phyloP scores from a whole-genome alignment of 2,888 invertebrate species.

The Oscheius sp. region DNA sequence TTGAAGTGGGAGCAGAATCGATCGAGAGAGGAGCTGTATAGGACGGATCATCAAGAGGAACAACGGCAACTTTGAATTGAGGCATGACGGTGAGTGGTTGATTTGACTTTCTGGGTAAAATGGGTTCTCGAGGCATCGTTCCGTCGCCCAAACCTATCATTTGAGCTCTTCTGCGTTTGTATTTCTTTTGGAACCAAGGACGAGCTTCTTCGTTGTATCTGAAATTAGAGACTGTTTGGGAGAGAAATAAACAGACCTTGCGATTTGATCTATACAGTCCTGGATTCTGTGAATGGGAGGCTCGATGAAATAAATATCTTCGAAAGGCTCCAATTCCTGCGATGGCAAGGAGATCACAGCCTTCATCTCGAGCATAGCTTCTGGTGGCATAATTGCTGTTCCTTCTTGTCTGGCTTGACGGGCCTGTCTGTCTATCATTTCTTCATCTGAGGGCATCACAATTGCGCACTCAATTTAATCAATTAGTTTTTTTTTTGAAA shows the following conservation, averaged over 20 bases:
- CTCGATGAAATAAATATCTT: conserved; percentile 65
- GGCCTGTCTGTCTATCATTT: conserved; percentile 83
- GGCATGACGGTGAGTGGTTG: too few species aligned
- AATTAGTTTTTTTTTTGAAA: neutral
- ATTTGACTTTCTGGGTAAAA: neutral
- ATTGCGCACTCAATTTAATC: conserved; percentile 91
- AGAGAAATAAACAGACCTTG: neutral
- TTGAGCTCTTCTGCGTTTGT: conserved; percentile 16
- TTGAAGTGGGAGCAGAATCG: too few species aligned
- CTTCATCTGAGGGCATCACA: conserved; percentile 88
- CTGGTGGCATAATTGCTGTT: conserved; percentile 90
- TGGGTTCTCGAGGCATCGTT: neutral
- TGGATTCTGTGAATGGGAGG: conserved; percentile 43
- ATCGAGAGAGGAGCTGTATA: too few species aligned
- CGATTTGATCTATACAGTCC: conserved; percentile 23
- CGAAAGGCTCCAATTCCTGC: conserved; percentile 62
- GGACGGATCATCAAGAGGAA: too few species aligned
- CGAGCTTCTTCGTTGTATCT: conserved; percentile 30
- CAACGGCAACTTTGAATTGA: too few species aligned
- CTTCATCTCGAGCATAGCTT: conserved; percentile 95
- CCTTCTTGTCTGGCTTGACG: conserved; percentile 80
- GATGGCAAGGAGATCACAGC: conserved; percentile 56
- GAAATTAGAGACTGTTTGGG: neutral
- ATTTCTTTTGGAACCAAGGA: conserved; percentile 31
- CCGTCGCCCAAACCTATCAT: conserved; percentile 5